These are phyloP conservation scores for Ceyx margarethae DNA, from an alignment of 2,113 vertebrate genomes.

Conservation along the genomic window DNA sequence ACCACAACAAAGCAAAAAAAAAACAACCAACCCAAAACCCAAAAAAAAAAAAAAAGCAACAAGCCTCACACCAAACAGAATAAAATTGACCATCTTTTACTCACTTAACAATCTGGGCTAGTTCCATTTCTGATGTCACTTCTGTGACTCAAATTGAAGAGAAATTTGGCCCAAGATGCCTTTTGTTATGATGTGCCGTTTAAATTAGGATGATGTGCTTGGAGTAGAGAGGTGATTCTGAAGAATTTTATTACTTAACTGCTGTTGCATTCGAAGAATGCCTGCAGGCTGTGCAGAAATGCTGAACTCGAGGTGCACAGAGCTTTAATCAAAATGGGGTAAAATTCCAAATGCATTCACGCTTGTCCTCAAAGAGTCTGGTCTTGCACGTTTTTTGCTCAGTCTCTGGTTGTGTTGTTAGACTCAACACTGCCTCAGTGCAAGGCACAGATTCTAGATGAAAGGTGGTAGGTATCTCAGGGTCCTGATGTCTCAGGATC, in stretches of 20 bases:
- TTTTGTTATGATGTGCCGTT: background rate
- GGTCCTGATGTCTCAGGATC: background rate
- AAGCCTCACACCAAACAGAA: background rate
- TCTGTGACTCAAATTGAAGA: conserved; percentile 15
- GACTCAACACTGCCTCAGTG: rapidly evolving
- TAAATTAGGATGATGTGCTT: background rate
- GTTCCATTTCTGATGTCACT: conserved; percentile 38
- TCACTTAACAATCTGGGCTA: background rate
- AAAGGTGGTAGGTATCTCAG: background rate
- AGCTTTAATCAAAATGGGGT: background rate
- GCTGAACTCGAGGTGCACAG: background rate
- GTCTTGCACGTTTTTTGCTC: background rate
- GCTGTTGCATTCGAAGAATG: background rate
- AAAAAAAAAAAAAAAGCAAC: too few species aligned
- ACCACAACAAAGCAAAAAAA: background rate
- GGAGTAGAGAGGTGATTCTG: background rate
- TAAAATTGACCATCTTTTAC: background rate
- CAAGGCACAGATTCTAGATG: rapidly evolving
- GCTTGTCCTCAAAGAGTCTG: background rate
- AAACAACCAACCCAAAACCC: background rate
- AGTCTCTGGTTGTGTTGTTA: background rate
- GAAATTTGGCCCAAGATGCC: background rate
- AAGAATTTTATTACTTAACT: background rate
- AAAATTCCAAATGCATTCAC: background rate
- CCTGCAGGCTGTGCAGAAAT: background rate